These are phyloP conservation scores for Tapirus indicus DNA, from an alignment of 2,797 vertebrate genomes.

Conservation along the genomic window DNA sequence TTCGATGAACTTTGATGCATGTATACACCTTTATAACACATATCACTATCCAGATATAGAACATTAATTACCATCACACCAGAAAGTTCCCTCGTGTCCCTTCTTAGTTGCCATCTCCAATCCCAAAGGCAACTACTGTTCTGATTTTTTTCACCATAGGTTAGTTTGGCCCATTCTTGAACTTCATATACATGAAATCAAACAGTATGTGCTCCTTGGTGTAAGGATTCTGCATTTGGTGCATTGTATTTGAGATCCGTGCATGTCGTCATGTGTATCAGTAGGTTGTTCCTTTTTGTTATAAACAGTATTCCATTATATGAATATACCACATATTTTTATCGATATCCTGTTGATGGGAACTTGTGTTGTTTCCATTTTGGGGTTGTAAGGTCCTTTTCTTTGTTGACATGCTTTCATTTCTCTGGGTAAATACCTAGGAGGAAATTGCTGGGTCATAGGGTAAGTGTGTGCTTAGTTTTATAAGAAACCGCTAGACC, in stretches of 20 bases:
- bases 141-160: neutral
- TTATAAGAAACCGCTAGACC: neutral
- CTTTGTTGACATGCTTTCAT: neutral
- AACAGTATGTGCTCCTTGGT: neutral
- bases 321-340: rapidly evolving
- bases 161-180: neutral
- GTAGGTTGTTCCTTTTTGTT: neutral
- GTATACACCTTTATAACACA: rapidly evolving
- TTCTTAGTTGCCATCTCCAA: neutral
- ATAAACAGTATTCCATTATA: neutral
- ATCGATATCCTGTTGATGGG: neutral
- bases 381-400: neutral
- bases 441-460: neutral
- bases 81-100: too few species aligned
- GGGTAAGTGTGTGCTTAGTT: neutral
- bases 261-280: rapidly evolving
- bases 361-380: neutral
- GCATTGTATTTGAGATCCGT: neutral
- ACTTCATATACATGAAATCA: neutral
- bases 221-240: neutral
- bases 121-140: neutral
- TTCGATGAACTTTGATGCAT: neutral
- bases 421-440: neutral
- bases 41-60: neutral
- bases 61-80: neutral